Evolutionary conservation across 2,888 invertebrate species (phyloP).

Genomic region (Prosopocoilus inquinatus): DNA sequence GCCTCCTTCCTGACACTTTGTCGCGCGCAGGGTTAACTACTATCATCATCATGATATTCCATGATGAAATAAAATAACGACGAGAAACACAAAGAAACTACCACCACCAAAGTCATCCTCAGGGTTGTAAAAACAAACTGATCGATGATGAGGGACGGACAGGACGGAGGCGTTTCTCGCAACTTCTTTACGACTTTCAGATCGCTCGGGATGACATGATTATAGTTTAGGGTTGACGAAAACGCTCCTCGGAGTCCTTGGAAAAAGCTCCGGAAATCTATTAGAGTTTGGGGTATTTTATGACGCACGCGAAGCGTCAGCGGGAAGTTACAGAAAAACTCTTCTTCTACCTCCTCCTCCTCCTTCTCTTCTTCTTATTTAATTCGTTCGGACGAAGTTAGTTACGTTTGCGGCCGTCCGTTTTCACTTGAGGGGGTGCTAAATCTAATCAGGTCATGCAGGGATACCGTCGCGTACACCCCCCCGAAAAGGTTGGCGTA

Average conservation of each 20-base stretch:
- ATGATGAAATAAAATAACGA: background rate
- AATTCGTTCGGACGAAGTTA: background rate
- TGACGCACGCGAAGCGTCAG: background rate
- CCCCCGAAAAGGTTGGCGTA: too few relatives aligned
- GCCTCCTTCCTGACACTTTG: too few relatives aligned
- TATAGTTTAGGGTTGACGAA: slow-evolving; percentile 4
- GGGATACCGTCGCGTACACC: too few relatives aligned
- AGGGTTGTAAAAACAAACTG: background rate
- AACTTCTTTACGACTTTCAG: background rate
- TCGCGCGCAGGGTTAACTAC: too few relatives aligned
- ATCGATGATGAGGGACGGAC: slow-evolving; percentile 2
- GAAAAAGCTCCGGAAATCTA: background rate
- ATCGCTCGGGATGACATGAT: background rate
- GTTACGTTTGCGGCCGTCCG: too few relatives aligned
- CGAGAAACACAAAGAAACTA: background rate
- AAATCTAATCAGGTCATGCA: too few relatives aligned
- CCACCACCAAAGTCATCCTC: background rate
- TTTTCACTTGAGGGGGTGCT: too few relatives aligned
- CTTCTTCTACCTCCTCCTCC: too few relatives aligned
- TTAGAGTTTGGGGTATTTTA: background rate
- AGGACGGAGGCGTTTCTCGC: background rate
- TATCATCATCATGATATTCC: background rate
- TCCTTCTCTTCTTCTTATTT: background rate
- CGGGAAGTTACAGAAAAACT: too few relatives aligned
- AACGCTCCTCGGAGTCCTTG: background rate